These are phyloP conservation scores for Ophioderma brevispina DNA, from an alignment of 35 echinoderm and acorn worm genomes.

Conservation along the genomic window DNA sequence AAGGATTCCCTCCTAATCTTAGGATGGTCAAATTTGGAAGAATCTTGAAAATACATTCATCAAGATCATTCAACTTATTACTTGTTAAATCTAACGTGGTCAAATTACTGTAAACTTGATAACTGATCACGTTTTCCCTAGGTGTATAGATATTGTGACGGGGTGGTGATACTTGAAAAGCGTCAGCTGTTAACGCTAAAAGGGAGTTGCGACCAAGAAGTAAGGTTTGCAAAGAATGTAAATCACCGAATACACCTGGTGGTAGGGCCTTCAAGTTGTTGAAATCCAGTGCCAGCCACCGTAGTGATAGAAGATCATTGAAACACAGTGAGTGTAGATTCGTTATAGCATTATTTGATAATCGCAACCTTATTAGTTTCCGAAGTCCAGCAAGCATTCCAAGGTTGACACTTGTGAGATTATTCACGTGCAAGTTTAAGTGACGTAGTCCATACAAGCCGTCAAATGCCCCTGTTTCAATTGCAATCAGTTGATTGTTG, in stretches of 20 bases:
- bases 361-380: not conserved
- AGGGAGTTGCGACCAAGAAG: no score
- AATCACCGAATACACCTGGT: not conserved
- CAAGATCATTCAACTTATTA: no score
- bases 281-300: not conserved
- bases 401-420: not conserved
- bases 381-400: not conserved
- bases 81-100: no score
- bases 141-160: no score
- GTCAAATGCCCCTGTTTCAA: not conserved
- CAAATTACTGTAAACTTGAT: no score
- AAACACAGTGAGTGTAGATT: not conserved
- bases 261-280: not conserved
- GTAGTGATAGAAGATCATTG: not conserved
- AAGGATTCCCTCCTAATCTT: no score
- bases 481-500: not conserved
- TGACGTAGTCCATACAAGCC: not conserved
- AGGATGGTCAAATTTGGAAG: no score
- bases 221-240: not conserved
- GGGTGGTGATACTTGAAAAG: no score
- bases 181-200: no score
- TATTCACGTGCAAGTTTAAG: not conserved
- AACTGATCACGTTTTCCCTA: no score
- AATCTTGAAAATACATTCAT: no score
- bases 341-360: not conserved